Percentiles rank a stretch among this genome's conserved stretches.
These are phyloP conservation scores for Dione vanillae DNA, from an alignment of 2,888 invertebrate species.

Conservation along the genomic window DNA sequence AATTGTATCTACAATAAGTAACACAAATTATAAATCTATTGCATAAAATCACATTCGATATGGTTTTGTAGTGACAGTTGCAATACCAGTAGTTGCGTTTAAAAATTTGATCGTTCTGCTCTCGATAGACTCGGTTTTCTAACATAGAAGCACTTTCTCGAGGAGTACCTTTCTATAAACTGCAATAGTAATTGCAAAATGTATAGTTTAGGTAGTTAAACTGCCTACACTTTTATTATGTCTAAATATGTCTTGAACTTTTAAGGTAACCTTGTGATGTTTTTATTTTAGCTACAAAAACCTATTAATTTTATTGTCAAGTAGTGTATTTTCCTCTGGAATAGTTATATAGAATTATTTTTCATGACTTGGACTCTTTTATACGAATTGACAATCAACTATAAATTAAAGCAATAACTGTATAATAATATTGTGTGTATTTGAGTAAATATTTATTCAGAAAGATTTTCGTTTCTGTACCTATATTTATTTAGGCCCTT, in stretches of 20 bases:
- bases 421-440: too few relatives aligned
- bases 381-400: too few relatives aligned
- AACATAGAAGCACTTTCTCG: slow-evolving; percentile 75
- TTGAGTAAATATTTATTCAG: too few relatives aligned
- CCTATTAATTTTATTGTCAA: background rate
- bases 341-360: background rate
- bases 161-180: slow-evolving; percentile 36
- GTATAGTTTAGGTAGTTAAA: background rate
- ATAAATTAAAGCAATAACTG: too few relatives aligned
- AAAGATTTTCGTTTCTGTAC: too few relatives aligned
- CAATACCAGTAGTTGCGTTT: slow-evolving; percentile 55
- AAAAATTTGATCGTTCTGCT: slow-evolving; percentile 60
- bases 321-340: background rate
- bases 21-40: slow-evolving; percentile 26
- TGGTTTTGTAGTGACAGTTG: slow-evolving; percentile 30
- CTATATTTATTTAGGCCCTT: too few relatives aligned
- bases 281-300: background rate
- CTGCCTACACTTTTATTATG: background rate
- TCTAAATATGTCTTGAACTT: background rate
- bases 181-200: slow-evolving; percentile 22
- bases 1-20: background rate
- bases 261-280: background rate
- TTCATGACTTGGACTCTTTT: too few relatives aligned
- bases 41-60: slow-evolving; percentile 29
- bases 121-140: slow-evolving; percentile 59